Evolutionary conservation across 2,797 vertebrate genomes (phyloP), one percentile per base, ranked within the genome.

Genomic region (Hoplostethus mediterraneus): DNA sequence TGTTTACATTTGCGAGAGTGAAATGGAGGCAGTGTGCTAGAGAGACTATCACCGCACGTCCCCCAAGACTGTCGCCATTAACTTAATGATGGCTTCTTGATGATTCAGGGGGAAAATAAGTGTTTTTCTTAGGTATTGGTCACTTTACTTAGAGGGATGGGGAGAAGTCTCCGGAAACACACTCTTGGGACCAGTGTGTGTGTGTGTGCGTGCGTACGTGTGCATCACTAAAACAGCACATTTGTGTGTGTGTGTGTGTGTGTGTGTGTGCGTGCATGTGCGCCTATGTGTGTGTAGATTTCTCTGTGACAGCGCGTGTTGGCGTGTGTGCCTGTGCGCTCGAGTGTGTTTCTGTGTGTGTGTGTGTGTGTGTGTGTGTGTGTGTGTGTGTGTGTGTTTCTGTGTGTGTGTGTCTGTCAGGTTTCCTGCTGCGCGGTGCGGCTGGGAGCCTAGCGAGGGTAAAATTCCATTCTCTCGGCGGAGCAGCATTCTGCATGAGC

Each of bases 391-490:
- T 40, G 28, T 60, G 56, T 52, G 51, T 63, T 54, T 49, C 56
- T 52, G 71, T 75, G 71, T 70, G 78, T 79, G 77, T 58, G 52
- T 67, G 84, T 84, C 61, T 84, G 88, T 91, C 86, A 85, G 89
- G 90, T 89, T 89, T 93, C 92, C 91, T 93, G 90, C 91, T 89
- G 94, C 91, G 95, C 86, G 89, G 94, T 92, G 89, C 92, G 92
- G 92, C 95, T 94, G 92, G 86, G 89, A 95, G 93, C 93, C 93
- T 94, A 94, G 95, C 95, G 89, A 96, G 96, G 94, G 95, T 97
- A 97, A 96, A 97, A 97, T 97, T 97, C 96, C 95, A 96, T 95
- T 96, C 95, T 95, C 96, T 96, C 95, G 88, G 94, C 87, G 83
- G 94, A 95, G 93, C 92, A 95, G 94, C 91, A 94, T 96, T 96